Conservation (phyloP, 2,113 vertebrate genomes). For the Apteryx owenii region DNA sequence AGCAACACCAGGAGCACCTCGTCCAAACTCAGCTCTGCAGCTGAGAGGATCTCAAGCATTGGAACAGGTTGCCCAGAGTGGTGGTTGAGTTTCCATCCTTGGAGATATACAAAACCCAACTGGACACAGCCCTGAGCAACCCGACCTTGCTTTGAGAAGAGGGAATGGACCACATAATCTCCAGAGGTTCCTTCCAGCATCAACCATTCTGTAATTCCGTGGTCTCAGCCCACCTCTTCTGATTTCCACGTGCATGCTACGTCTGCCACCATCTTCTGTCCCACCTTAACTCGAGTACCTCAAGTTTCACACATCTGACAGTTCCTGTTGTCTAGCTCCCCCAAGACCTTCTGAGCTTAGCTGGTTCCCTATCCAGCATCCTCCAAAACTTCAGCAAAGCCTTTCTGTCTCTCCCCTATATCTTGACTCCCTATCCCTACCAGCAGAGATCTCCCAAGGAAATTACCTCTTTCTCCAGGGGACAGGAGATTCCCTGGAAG, state of each 20-base stretch:
- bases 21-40: neutral
- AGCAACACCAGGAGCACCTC: neutral
- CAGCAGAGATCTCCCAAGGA: neutral
- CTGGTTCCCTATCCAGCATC: neutral
- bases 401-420: neutral
- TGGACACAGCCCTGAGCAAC: no score
- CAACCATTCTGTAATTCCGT: no score
- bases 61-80: neutral
- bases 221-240: no score
- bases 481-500: no score
- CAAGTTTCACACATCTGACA: neutral
- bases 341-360: neutral
- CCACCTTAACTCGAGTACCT: neutral
- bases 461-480: neutral
- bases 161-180: neutral
- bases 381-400: neutral
- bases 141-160: neutral
- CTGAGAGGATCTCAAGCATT: neutral
- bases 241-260: neutral
- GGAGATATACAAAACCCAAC: neutral
- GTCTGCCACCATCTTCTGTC: neutral
- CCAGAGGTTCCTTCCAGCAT: neutral
- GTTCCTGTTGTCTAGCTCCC: fast-evolving
- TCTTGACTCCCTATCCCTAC: neutral
- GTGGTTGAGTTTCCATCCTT: neutral